A percentile compares a stretch with the other conserved stretches of the same genome.
Evolutionary conservation across 2,797 vertebrate species (phyloP).

Genomic region (Spinibarbus caldwelli): DNA sequence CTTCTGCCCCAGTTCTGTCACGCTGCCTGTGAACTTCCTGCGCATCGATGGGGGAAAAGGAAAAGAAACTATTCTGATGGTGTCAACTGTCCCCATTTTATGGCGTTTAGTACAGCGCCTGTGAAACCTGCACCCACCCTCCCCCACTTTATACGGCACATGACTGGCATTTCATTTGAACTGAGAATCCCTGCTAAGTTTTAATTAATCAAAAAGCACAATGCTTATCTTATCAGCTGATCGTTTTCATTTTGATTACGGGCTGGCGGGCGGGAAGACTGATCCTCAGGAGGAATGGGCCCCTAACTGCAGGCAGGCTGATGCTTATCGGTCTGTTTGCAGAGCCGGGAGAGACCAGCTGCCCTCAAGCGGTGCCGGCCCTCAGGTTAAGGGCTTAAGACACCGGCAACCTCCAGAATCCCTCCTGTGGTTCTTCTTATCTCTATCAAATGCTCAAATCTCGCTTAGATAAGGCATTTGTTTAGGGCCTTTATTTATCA

Average conservation of each 20-base stretch:
- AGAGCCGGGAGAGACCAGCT: neutral
- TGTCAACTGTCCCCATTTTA: conserved; percentile 38
- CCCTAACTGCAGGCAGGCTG: conserved; percentile 36
- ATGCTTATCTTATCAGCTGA: conserved; percentile 80
- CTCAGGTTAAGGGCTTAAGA: conserved; percentile 39
- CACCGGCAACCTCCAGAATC: neutral
- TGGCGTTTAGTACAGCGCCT: conserved; percentile 16
- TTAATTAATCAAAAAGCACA: conserved; percentile 78
- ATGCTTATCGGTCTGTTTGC: conserved; percentile 59
- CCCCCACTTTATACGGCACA: conserved; percentile 10
- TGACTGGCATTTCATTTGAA: conserved; percentile 69
- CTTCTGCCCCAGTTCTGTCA: conserved; percentile 70
- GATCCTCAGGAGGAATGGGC: conserved; percentile 63
- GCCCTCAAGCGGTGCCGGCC: neutral
- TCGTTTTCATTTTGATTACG: conserved; percentile 76
- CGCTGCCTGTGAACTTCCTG: conserved; percentile 46
- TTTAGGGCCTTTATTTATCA: conserved; percentile 72
- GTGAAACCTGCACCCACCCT: neutral
- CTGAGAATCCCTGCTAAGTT: conserved; percentile 63
- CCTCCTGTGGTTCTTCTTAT: conserved; percentile 65
- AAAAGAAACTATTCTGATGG: conserved; percentile 15
- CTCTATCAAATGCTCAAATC: conserved; percentile 75
- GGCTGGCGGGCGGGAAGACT: conserved; percentile 66
- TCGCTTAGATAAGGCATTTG: conserved; percentile 72
- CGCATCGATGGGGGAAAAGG: neutral